Evolutionary conservation across 1,140 invertebrate species (phyloP), one percentile per base, ranked within the genome.

Genomic region (Physella acuta): DNA sequence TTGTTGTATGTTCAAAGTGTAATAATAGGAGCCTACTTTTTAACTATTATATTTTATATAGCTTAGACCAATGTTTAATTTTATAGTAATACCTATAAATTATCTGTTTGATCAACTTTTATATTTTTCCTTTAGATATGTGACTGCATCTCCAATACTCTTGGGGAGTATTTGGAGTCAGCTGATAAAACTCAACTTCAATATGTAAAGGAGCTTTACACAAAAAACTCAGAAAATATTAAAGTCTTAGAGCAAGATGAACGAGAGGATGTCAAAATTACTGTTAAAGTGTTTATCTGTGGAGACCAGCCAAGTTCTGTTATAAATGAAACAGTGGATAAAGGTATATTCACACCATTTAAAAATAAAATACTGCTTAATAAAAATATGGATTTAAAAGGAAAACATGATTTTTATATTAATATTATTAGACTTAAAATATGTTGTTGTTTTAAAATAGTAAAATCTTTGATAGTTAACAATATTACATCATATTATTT

Each of bases 41-140:
- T 69, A 73, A 65, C 76, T 73, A 61, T 73, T 24, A 24, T 14
- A 24, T 55, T 20, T 24, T 14, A 8, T 28, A 24, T 55, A 55
- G 8, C 5, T 55, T 14, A 14, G 26, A 55, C 8, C 17, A 28
- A 55, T 5, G 26, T 28, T 14, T 55, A 24, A 55, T 24, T 55
- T 55, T 28, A 14, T 24, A n/a, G 8, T 55, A 20, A 55, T 55
- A 14, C 24, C 26, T 28, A 14, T 14, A n/a, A 55, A 55, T 55
- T 20, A 14, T 24, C 26, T 24, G 8, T 5, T 5, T 55, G 8
- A 55, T 55, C 8, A 28, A 28, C 24, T 14, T 55, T 20, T 55
- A n/a, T 55, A 20, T 8, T 55, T 24, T 55, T 55, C 8, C 5
- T 14, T 28, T 55, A 67, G 64, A 14, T 56, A 28, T 56, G 51